Percentiles rank a stretch among this genome's conserved stretches.
phyloP scores from a whole-genome alignment of 2,888 invertebrate species.

The Antheraea yamamai region DNA sequence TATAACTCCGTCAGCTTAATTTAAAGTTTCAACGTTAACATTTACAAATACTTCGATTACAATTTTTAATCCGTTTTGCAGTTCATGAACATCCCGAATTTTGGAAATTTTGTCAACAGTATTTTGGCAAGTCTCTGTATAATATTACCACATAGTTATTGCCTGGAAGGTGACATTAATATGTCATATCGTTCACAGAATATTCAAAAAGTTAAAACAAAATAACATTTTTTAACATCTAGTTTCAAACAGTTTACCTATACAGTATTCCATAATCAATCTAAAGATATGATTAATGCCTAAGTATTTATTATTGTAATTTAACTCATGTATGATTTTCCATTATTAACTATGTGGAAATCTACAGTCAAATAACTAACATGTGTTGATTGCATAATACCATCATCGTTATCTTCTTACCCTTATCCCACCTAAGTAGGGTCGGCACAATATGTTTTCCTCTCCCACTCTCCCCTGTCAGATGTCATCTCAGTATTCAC shows the following conservation, averaged over 20 bases:
- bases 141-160: background rate
- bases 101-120: background rate
- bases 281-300: background rate
- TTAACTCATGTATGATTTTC: background rate
- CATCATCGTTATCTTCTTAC: too few species aligned
- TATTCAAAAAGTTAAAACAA: background rate
- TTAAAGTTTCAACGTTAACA: slow-evolving; percentile 56
- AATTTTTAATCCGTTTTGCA: background rate
- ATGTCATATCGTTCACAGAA: background rate
- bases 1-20: slow-evolving; percentile 65
- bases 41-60: slow-evolving; percentile 9
- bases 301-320: background rate
- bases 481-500: too few species aligned
- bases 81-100: background rate
- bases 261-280: background rate
- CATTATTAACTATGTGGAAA: background rate
- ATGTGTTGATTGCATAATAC: background rate
- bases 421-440: background rate
- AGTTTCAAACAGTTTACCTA: background rate
- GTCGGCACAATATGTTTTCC: too few species aligned
- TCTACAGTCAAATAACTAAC: background rate
- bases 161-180: background rate
- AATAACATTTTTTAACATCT: background rate
- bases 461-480: too few species aligned
- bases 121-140: background rate